Evolutionary conservation across 2,113 vertebrate species (phyloP).

Genomic region (Spheniscus mendiculus): DNA sequence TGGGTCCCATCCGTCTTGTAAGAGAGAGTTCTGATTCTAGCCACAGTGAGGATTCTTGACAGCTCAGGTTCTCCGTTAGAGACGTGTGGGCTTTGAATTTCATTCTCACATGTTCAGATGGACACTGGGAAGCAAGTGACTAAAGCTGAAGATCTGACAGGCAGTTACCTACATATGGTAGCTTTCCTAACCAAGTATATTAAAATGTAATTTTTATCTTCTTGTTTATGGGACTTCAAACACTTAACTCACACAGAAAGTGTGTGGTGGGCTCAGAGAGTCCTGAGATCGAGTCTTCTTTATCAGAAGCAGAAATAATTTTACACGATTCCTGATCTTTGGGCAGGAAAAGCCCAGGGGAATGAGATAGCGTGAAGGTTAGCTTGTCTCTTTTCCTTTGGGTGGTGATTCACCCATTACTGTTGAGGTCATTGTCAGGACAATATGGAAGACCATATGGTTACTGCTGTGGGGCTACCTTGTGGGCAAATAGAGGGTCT

Average conservation of each 20-base stretch:
- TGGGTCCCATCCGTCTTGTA: background rate
- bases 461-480: background rate
- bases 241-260: background rate
- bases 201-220: background rate
- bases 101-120: background rate
- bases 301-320: slow-evolving; percentile 45
- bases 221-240: slow-evolving; percentile 12
- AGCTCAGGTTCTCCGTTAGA: background rate
- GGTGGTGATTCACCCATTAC: background rate
- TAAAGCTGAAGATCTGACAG: background rate
- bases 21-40: background rate
- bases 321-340: slow-evolving; percentile 10
- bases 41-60: background rate
- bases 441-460: background rate
- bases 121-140: background rate
- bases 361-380: background rate
- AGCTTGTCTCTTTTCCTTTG: slow-evolving; percentile 4
- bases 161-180: background rate
- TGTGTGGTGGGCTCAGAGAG: background rate
- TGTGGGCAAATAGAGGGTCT: slow-evolving; percentile 22
- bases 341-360: background rate
- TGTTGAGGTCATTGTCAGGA: slow-evolving; percentile 20
- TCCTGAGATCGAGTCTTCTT: background rate
- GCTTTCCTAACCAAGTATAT: background rate
- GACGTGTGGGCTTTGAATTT: background rate